Percentiles rank a stretch among this genome's conserved stretches.
Conservation (phyloP, 2,113 vertebrate species). For the Megatriorchis doriae region DNA sequence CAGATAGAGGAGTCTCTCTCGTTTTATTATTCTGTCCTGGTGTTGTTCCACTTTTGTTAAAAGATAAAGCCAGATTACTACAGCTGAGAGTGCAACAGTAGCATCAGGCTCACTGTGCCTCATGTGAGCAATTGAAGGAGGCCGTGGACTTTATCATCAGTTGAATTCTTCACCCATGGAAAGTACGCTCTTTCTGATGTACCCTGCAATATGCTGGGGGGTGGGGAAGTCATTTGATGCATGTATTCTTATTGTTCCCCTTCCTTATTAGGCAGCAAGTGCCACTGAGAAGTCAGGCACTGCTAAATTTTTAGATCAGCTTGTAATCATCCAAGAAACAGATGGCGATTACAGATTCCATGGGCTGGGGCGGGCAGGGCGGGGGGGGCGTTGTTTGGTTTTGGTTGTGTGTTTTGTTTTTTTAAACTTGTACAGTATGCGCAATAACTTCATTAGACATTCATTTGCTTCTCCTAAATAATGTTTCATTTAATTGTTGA, state of each 20-base stretch:
- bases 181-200: background rate
- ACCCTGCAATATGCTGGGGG: background rate
- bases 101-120: background rate
- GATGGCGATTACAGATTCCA: slow-evolving; percentile 37
- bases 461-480: background rate
- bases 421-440: background rate
- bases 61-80: background rate
- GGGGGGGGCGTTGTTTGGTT: background rate
- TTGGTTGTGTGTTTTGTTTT: background rate
- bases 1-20: background rate
- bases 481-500: background rate
- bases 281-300: background rate
- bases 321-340: slow-evolving; percentile 52
- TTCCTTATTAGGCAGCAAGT: slow-evolving; percentile 20
- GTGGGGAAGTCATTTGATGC: background rate
- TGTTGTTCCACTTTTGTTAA: background rate
- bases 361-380: background rate
- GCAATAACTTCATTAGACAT: background rate
- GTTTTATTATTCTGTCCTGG: background rate
- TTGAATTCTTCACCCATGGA: background rate
- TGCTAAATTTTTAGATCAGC: slow-evolving; percentile 37
- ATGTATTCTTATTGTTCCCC: background rate
- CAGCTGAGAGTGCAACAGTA: background rate
- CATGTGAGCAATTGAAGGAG: background rate
- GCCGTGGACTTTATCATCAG: background rate